Evolutionary conservation across 2,113 vertebrate species (phyloP).

Genomic region (Hippocampus comes): DNA sequence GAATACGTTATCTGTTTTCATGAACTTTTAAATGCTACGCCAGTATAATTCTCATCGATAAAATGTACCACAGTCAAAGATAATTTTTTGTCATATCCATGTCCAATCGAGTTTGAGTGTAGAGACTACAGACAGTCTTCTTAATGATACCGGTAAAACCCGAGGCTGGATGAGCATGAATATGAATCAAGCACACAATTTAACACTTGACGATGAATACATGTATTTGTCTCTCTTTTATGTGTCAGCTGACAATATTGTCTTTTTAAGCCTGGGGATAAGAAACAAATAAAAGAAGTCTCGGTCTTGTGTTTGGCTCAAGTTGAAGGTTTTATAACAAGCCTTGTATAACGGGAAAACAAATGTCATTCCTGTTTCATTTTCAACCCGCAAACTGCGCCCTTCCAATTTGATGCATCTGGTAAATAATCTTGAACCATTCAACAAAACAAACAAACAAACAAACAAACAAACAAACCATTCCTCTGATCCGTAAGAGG

Average conservation of each 20-base stretch:
- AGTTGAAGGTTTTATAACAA: conserved; percentile 19
- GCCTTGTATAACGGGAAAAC: conserved; percentile 15
- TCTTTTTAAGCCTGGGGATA: conserved; percentile 32
- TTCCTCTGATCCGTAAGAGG: too few relatives aligned
- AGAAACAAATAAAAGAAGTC: conserved; percentile 37
- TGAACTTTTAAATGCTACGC: conserved; percentile 22
- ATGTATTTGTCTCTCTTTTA: conserved; percentile 41
- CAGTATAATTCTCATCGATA: conserved; percentile 22
- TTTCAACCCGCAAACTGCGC: neutral
- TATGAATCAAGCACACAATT: conserved; percentile 58
- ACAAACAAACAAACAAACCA: too few relatives aligned
- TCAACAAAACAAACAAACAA: too few relatives aligned
- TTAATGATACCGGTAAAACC: conserved; percentile 38
- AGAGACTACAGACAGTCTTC: conserved; percentile 26
- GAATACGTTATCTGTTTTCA: conserved; percentile 49
- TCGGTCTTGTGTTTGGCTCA: conserved; percentile 7
- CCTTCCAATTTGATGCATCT: neutral
- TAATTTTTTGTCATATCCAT: conserved; percentile 29
- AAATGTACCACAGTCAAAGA: conserved; percentile 37
- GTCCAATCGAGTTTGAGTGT: conserved; percentile 43
- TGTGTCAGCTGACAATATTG: conserved; percentile 57
- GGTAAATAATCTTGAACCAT: conserved; percentile 6
- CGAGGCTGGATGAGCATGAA: conserved; percentile 40
- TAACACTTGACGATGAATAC: conserved; percentile 44
- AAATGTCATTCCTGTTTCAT: conserved; percentile 5